Evolutionary conservation across 2,113 vertebrate species (phyloP).

Genomic region (Sorex araneus): DNA sequence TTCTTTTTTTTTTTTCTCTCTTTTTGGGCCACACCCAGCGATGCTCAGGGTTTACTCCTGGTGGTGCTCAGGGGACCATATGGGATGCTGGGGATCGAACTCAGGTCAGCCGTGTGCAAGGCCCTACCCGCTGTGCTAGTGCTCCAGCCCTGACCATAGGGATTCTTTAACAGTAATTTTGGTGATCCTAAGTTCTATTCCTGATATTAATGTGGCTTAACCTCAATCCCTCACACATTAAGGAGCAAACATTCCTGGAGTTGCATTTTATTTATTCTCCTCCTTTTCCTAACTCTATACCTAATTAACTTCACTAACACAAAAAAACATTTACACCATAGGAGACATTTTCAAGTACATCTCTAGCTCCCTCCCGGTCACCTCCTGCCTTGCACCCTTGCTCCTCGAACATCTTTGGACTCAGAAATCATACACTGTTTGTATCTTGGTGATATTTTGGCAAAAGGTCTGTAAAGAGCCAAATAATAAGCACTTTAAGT

Average conservation of each 20-base stretch:
- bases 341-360: too few relatives aligned
- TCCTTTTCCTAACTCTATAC: not conserved
- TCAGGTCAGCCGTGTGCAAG: too few relatives aligned
- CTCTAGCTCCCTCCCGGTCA: too few relatives aligned
- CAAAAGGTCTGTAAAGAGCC: not conserved
- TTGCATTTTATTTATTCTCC: not conserved
- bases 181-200: not conserved
- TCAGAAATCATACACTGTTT: not conserved
- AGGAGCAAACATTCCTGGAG: accelerated
- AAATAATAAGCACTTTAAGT: not conserved
- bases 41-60: too few relatives aligned
- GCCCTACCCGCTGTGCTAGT: too few relatives aligned
- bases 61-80: too few relatives aligned
- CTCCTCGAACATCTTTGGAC: not conserved
- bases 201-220: not conserved
- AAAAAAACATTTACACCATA: not conserved
- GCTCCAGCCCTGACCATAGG: too few relatives aligned
- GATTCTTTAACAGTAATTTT: not conserved
- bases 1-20: too few relatives aligned
- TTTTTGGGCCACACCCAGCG: too few relatives aligned
- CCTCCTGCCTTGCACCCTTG: too few relatives aligned
- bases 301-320: not conserved
- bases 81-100: too few relatives aligned
- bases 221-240: not conserved
- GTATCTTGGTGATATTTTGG: not conserved